Evolutionary conservation across 2,113 vertebrate species (phyloP).

Genomic region (Oncorhynchus keta): DNA sequence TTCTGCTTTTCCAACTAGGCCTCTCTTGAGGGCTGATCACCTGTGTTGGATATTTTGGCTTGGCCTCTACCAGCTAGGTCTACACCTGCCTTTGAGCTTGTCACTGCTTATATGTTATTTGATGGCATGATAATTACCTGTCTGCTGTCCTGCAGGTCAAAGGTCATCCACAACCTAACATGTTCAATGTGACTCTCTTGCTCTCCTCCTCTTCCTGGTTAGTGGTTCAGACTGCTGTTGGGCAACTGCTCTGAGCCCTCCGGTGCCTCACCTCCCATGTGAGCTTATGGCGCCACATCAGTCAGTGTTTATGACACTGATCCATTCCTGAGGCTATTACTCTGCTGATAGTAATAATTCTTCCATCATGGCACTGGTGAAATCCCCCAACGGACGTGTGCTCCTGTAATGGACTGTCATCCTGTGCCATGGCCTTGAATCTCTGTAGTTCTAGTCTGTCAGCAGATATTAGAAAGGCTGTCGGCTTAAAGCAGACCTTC

Average conservation of each 20-base stretch:
- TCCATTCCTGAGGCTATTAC: conserved; percentile 1
- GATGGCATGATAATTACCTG: too few species aligned
- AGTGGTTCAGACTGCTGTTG: not conserved
- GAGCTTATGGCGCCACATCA: not conserved
- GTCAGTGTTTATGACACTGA: conserved; percentile 1
- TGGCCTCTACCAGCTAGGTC: too few species aligned
- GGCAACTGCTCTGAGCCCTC: not conserved
- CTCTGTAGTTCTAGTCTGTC: not conserved
- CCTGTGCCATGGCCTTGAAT: not conserved
- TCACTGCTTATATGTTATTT: too few species aligned
- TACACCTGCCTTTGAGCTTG: too few species aligned
- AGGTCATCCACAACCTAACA: too few species aligned
- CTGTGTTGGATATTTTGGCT: not conserved
- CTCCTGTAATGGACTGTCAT: conserved; percentile 2
- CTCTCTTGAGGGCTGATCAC: too few species aligned
- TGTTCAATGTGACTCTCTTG: not conserved
- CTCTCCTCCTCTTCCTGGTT: not conserved
- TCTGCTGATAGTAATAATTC: not conserved
- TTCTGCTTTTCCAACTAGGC: not conserved
- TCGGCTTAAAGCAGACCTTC: not conserved
- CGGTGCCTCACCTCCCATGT: not conserved
- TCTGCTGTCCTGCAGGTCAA: too few species aligned
- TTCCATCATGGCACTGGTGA: not conserved
- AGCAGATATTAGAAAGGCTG: not conserved
- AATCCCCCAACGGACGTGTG: not conserved